Conservation (phyloP, 2,113 vertebrate genomes). For the Salvelinus fontinalis region DNA sequence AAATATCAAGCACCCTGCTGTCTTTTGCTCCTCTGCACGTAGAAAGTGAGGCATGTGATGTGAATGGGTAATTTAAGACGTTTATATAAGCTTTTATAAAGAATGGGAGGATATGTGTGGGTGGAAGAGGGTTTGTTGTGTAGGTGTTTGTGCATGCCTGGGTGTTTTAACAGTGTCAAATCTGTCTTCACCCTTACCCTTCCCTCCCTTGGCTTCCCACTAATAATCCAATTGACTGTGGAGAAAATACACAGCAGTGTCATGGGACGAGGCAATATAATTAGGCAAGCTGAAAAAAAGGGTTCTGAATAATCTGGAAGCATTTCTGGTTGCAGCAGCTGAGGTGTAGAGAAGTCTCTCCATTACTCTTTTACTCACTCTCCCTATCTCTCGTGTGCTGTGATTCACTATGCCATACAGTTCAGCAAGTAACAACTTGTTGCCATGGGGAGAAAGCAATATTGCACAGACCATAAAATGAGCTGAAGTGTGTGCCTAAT, state of each 20-base stretch:
- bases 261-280: conserved; percentile 13
- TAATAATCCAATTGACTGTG: conserved; percentile 8
- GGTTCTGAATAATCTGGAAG: conserved; percentile 5
- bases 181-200: not conserved
- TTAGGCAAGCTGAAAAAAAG: conserved; percentile 13
- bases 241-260: conserved; percentile 15
- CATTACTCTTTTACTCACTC: not conserved
- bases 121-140: not conserved
- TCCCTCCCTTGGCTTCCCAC: not conserved
- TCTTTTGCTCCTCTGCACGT: too few species aligned
- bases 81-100: not conserved
- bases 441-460: conserved; percentile 1
- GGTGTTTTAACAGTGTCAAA: too few species aligned
- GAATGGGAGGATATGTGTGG: not conserved
- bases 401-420: conserved; percentile 1
- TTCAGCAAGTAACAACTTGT: not conserved
- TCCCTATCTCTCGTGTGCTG: not conserved
- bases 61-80: not conserved
- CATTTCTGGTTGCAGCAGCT: not conserved
- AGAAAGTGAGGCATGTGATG: not conserved
- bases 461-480: not conserved
- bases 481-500: not conserved
- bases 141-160: conserved; percentile 3
- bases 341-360: not conserved
- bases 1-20: too few species aligned